Evolutionary conservation across 2,113 vertebrate species (phyloP).

Genomic region (Cygnus atratus): DNA sequence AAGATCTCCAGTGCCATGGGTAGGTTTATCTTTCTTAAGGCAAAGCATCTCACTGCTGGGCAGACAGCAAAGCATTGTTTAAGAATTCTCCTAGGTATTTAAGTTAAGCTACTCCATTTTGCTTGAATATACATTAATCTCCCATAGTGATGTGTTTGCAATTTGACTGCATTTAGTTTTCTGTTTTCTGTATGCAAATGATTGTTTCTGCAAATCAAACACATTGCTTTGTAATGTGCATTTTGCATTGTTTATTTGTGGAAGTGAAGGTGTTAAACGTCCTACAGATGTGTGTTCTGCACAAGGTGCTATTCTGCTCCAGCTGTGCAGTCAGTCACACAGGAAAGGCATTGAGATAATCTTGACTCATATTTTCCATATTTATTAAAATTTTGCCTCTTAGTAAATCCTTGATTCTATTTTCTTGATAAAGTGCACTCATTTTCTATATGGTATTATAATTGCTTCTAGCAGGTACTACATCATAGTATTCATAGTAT

Average conservation of each 20-base stretch:
- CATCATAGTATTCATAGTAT: not conserved
- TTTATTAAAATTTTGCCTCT: not conserved
- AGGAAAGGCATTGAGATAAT: not conserved
- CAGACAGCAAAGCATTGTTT: not conserved
- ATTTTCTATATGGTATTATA: not conserved
- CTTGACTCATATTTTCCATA: not conserved
- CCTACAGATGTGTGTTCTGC: not conserved
- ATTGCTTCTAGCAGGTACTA: not conserved
- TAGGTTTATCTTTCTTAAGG: not conserved
- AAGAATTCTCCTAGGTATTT: not conserved
- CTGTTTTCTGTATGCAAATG: not conserved
- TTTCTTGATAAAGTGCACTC: not conserved
- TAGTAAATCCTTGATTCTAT: not conserved
- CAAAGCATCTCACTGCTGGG: not conserved
- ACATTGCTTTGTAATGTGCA: not conserved
- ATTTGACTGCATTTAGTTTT: not conserved
- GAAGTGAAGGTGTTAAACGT: not conserved
- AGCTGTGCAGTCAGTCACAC: not conserved
- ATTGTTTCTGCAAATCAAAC: not conserved
- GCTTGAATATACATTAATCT: constrained; percentile 7
- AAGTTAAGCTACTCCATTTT: not conserved
- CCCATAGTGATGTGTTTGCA: not conserved
- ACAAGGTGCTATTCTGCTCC: not conserved
- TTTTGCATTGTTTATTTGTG: not conserved
- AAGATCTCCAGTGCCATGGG: not conserved